Percentiles rank a stretch among this genome's conserved stretches.
phyloP scores from a whole-genome alignment of 1,140 invertebrate genomes.

The Zaprionus inermis region DNA sequence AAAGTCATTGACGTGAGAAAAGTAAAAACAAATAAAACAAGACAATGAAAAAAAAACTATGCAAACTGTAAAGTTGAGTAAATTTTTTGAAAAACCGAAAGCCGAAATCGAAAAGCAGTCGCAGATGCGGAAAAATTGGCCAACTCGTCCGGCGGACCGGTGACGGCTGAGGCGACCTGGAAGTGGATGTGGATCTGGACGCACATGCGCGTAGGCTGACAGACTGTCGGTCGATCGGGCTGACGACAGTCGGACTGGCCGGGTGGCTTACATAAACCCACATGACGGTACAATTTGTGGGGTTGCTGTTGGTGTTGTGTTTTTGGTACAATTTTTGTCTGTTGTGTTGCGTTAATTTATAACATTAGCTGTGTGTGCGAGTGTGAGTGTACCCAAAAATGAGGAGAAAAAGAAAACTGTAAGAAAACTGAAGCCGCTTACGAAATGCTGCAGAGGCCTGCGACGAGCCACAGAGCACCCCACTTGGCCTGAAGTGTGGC shows the following conservation, averaged over 20 bases:
- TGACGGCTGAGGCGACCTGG: slow-evolving; percentile 54
- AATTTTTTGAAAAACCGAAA: slow-evolving; percentile 33
- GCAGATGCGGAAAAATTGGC: slow-evolving; percentile 76
- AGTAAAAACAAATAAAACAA: slow-evolving; percentile 43
- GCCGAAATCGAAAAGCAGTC: slow-evolving; percentile 13
- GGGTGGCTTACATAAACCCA: slow-evolving; percentile 74
- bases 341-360: slow-evolving; percentile 67
- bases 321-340: slow-evolving; percentile 44
- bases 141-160: slow-evolving; percentile 39
- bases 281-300: slow-evolving; percentile 57
- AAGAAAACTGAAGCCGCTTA: slow-evolving; percentile 57
- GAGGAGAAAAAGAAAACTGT: slow-evolving; percentile 53
- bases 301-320: slow-evolving; percentile 10
- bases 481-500: slow-evolving; percentile 47
- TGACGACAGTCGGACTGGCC: slow-evolving; percentile 29
- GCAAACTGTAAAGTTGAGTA: slow-evolving; percentile 28
- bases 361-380: slow-evolving; percentile 49
- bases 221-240: slow-evolving; percentile 16
- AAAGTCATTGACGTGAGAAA: slow-evolving; percentile 62
- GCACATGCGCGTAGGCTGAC: slow-evolving; percentile 63
- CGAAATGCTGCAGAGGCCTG: slow-evolving; percentile 50
- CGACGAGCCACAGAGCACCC: slow-evolving; percentile 40
- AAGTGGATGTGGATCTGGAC: slow-evolving; percentile 66
- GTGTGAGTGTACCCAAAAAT: slow-evolving; percentile 51
- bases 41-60: slow-evolving; percentile 38